Conservation (phyloP, 2,888 invertebrate genomes). For the Stenoptilia bipunctidactyla region DNA sequence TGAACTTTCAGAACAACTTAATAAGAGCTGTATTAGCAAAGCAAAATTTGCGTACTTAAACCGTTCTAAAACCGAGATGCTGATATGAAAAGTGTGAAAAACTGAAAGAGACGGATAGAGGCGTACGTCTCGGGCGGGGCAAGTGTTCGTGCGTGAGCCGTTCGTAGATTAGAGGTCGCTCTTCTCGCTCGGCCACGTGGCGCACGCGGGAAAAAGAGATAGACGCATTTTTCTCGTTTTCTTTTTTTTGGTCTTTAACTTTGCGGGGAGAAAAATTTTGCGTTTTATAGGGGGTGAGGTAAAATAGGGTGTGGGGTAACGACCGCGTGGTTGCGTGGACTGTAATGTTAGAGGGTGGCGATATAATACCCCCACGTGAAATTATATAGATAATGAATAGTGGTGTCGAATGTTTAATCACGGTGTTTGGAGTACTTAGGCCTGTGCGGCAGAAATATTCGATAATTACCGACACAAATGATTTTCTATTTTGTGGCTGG, state of each 20-base stretch:
- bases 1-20: accelerated
- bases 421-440: constrained; percentile 59
- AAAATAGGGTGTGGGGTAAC: constrained; percentile 27
- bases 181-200: constrained; percentile 37
- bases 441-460: constrained; percentile 44
- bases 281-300: constrained; percentile 36
- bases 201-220: constrained; percentile 37
- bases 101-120: constrained; percentile 70
- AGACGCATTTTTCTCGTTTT: constrained; percentile 63
- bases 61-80: constrained; percentile 20
- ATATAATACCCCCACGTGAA: constrained; percentile 23
- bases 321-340: constrained; percentile 46
- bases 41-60: constrained; percentile 10
- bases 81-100: constrained; percentile 67
- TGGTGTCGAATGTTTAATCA: constrained; percentile 64
- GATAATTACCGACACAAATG: constrained; percentile 57
- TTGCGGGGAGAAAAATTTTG: constrained; percentile 63
- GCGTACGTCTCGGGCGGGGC: constrained; percentile 66
- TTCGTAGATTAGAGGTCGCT: constrained; percentile 60
- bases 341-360: constrained; percentile 54
- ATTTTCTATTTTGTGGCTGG: constrained; percentile 44
- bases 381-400: constrained; percentile 61
- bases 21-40: constrained; percentile 21
- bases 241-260: constrained; percentile 70
- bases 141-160: constrained; percentile 57